phyloP scores from a whole-genome alignment of 2,888 invertebrate genomes.

The Zootermopsis nevadensis region DNA sequence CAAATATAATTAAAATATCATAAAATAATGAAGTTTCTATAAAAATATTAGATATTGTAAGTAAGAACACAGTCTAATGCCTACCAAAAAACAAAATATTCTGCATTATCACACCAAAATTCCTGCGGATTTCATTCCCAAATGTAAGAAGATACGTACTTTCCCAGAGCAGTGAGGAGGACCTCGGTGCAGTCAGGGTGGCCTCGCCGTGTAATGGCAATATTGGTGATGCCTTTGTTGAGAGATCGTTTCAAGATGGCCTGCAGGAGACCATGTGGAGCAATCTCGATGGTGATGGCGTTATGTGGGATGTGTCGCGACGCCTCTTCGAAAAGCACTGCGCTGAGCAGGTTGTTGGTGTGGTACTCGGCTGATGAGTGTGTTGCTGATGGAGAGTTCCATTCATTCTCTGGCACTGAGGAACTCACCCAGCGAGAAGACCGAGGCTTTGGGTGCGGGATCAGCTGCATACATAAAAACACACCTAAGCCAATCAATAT shows the following conservation, averaged over 20 bases:
- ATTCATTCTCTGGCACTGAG: constrained; percentile 78
- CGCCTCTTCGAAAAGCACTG: constrained; percentile 93
- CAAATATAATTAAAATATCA: no score
- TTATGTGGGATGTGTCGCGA: constrained; percentile 85
- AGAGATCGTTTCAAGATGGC: constrained; percentile 90
- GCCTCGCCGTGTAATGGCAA: constrained; percentile 74
- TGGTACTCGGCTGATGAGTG: constrained; percentile 90
- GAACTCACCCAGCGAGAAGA: constrained; percentile 87
- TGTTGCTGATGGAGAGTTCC: constrained; percentile 74
- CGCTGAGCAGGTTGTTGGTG: constrained; percentile 93
- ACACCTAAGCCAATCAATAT: no score
- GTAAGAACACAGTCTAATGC: no score
- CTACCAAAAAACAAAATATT: no score
- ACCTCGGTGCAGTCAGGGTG: constrained; percentile 65
- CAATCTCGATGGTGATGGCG: constrained; percentile 90
- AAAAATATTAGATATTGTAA: no score
- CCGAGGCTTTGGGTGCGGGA: constrained; percentile 74
- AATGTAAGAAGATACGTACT: constrained; percentile 58
- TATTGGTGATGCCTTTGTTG: constrained; percentile 73
- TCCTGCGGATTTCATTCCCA: no score
- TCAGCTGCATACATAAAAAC: constrained; percentile 58
- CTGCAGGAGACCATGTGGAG: constrained; percentile 94
- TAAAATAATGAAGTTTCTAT: no score
- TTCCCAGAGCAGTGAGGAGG: constrained; percentile 66
- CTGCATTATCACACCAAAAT: no score